phyloP scores from a whole-genome alignment of 1,140 invertebrate species.

The Platyscapa corneri region DNA sequence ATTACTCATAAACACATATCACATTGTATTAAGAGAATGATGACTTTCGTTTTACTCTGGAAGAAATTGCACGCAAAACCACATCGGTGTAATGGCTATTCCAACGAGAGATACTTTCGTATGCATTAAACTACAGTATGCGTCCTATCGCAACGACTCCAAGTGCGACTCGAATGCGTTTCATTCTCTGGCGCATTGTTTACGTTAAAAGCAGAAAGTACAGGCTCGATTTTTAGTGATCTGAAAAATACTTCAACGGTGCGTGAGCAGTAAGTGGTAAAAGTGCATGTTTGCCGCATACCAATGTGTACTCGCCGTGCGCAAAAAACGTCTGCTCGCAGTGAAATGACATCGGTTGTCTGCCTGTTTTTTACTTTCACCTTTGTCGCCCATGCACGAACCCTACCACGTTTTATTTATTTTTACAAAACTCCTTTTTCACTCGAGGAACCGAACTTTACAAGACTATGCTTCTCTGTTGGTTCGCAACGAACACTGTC shows the following conservation, averaged over 20 bases:
- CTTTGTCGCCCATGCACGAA: too few species aligned
- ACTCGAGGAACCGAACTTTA: slow-evolving; percentile 46
- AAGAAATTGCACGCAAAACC: slow-evolving; percentile 23
- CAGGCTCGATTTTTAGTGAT: too few species aligned
- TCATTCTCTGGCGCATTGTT: slow-evolving; percentile 13
- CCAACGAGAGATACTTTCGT: neutral
- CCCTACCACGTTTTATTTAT: neutral
- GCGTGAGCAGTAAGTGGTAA: slow-evolving; percentile 33
- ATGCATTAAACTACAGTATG: neutral
- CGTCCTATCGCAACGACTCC: neutral
- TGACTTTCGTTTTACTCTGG: neutral
- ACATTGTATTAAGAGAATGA: neutral
- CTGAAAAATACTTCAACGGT: too few species aligned
- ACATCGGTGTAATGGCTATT: neutral
- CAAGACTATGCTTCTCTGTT: neutral
- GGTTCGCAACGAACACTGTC: slow-evolving; percentile 5
- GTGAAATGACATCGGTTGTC: too few species aligned
- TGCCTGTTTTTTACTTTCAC: too few species aligned
- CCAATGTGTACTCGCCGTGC: slow-evolving; percentile 41
- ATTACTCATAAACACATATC: neutral
- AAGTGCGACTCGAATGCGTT: neutral
- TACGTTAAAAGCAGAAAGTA: slow-evolving; percentile 19
- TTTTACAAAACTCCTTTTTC: slow-evolving; percentile 9
- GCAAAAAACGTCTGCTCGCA: neutral
- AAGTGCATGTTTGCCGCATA: slow-evolving; percentile 43